These are phyloP conservation scores for Colletes gigas DNA, from an alignment of 1,140 invertebrate genomes.

Conservation along the genomic window DNA sequence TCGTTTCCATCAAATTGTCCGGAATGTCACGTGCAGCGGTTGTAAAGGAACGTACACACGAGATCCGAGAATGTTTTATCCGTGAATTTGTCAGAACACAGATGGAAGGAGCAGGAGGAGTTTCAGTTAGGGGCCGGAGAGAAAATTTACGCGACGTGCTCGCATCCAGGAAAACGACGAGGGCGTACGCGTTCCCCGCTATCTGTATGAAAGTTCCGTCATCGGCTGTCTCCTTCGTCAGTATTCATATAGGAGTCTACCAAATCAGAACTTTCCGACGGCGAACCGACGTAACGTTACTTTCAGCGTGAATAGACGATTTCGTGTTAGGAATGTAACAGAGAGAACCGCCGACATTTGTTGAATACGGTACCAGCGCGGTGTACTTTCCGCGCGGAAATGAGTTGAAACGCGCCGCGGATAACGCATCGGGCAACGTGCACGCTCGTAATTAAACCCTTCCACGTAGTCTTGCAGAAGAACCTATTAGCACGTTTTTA, in stretches of 20 bases:
- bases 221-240: slow-evolving; percentile 47
- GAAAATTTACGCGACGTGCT: slow-evolving; percentile 60
- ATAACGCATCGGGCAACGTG: background rate
- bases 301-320: slow-evolving; percentile 34
- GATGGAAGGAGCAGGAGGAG: background rate
- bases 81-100: slow-evolving; percentile 49
- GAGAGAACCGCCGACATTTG: background rate
- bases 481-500: no score
- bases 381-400: background rate
- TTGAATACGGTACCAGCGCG: slow-evolving; percentile 6
- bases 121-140: slow-evolving; percentile 17
- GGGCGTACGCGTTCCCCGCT: slow-evolving; percentile 13
- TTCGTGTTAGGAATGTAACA: slow-evolving; percentile 7
- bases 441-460: background rate
- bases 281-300: slow-evolving; percentile 35
- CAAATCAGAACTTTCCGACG: slow-evolving; percentile 47
- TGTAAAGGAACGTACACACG: slow-evolving; percentile 28
- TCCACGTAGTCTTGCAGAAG: no score
- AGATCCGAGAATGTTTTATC: slow-evolving; percentile 51
- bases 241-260: slow-evolving; percentile 42
- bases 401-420: background rate
- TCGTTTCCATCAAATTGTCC: slow-evolving; percentile 15
- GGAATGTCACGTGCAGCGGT: slow-evolving; percentile 41
- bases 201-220: slow-evolving; percentile 46
- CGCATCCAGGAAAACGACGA: slow-evolving; percentile 52